Evolutionary conservation across 2,113 vertebrate genomes (phyloP), one percentile per base, ranked within the genome.

Genomic region (Crotophaga sulcirostris): DNA sequence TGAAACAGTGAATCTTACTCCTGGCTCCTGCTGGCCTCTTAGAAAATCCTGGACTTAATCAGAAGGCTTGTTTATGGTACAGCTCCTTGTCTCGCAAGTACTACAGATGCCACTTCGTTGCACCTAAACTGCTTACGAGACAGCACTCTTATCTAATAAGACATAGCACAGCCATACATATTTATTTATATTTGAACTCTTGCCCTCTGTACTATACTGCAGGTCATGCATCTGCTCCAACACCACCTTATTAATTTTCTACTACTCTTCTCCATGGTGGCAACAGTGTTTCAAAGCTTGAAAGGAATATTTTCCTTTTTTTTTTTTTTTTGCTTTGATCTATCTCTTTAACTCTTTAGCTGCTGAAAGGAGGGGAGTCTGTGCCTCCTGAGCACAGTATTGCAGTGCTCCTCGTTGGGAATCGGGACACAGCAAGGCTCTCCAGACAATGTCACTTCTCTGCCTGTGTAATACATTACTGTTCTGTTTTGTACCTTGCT

Each of bases 181-280:
- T 97, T 96, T 97, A 97, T 97, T 97, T 97, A 97, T 97, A 97
- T 97, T 97, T 97, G 97, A 97, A 97, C 97, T 96, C 95, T 94
- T 96, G 96, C 96, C 96, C 95, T 95, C 91, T 90, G 88, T 95
- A 94, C 95, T 96, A 91, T 96, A 95, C 93, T 97, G 94, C 88
- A 81, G 95, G 95, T 97, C 96, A 96, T 93, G 94, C 86, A 92
- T 95, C 96, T 97, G 94, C 95, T 97, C 95, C 95, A 97, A 87
- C 87, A 89, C 72, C 96, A 97, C 94, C 95, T 97, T 97, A 97
- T 97, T 97, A 97, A 97, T 97, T 97, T 97, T 96, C 93, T 95
- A 76, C 94, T 96, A 91, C 90, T 93, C 95, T 96, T 93, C 91
- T 93, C 92, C 75, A 79, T 93, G 88, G 78, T 79, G 78, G 95